A percentile compares a stretch with the other conserved stretches of the same genome.
Conservation (phyloP, 2,113 vertebrate species). For the Grantiella picta region DNA sequence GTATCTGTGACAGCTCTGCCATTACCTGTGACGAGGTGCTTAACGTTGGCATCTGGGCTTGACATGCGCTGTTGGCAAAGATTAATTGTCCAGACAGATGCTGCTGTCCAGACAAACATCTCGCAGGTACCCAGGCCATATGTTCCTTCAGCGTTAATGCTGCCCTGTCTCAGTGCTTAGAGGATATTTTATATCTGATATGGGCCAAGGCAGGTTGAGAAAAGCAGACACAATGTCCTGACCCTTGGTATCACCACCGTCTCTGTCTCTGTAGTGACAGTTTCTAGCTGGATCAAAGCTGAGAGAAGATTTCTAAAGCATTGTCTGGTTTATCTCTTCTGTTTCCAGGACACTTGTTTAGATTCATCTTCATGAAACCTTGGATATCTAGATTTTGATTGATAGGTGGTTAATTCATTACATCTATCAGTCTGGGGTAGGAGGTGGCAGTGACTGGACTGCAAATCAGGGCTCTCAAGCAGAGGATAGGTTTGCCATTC, state of each 20-base stretch:
- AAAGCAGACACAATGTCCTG: neutral
- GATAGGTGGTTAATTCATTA: neutral
- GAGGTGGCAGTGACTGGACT: neutral
- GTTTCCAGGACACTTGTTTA: neutral
- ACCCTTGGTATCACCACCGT: neutral
- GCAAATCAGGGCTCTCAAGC: neutral
- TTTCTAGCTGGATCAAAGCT: neutral
- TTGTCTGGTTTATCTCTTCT: neutral
- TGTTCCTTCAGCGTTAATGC: neutral
- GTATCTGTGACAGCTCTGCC: neutral
- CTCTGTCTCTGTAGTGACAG: neutral
- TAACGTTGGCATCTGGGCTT: neutral
- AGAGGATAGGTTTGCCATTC: neutral
- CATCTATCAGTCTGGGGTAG: neutral
- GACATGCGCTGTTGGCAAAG: neutral
- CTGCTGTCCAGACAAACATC: neutral
- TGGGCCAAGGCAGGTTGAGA: neutral
- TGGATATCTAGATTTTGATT: neutral
- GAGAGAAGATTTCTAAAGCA: neutral
- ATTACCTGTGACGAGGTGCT: neutral
- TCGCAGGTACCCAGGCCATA: neutral
- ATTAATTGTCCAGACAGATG: constrained; percentile 20
- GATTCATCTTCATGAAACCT: neutral
- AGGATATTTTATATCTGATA: neutral
- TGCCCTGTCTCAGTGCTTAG: neutral